phyloP scores from a whole-genome alignment of 2,113 vertebrate species.

The Chaenogobius annularis region DNA sequence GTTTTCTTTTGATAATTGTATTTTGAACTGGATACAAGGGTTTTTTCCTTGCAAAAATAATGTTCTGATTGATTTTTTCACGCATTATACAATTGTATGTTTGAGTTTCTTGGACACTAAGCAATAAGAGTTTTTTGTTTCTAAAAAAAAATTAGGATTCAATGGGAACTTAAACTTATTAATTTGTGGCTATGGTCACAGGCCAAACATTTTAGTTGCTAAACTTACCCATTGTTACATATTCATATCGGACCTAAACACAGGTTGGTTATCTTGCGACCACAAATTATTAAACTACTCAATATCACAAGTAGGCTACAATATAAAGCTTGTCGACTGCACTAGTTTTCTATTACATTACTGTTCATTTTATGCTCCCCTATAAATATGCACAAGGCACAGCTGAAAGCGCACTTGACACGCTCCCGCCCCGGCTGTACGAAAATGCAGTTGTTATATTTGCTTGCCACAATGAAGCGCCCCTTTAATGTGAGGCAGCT shows the following conservation, averaged over 20 bases:
- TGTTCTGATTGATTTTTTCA: too few species aligned
- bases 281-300: not conserved
- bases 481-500: slow-evolving; percentile 51
- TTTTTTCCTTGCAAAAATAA: too few species aligned
- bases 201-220: too few species aligned
- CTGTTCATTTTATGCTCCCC: slow-evolving; percentile 3
- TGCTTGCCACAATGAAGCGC: slow-evolving; percentile 29
- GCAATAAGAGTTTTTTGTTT: not conserved
- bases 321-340: slow-evolving; percentile 4
- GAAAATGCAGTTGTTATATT: slow-evolving; percentile 46
- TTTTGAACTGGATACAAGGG: too few species aligned
- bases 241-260: not conserved
- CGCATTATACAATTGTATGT: not conserved
- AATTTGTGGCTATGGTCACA: not conserved
- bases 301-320: not conserved
- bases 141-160: not conserved
- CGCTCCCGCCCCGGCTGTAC: slow-evolving; percentile 19
- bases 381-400: slow-evolving; percentile 36
- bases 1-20: too few species aligned
- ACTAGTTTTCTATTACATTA: not conserved
- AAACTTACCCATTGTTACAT: not conserved
- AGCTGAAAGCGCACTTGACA: slow-evolving; percentile 24
- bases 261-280: not conserved
- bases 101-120: not conserved
- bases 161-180: not conserved